Evolutionary conservation across 1,140 invertebrate genomes (phyloP).

Genomic region (Teleogryllus occipitalis): DNA sequence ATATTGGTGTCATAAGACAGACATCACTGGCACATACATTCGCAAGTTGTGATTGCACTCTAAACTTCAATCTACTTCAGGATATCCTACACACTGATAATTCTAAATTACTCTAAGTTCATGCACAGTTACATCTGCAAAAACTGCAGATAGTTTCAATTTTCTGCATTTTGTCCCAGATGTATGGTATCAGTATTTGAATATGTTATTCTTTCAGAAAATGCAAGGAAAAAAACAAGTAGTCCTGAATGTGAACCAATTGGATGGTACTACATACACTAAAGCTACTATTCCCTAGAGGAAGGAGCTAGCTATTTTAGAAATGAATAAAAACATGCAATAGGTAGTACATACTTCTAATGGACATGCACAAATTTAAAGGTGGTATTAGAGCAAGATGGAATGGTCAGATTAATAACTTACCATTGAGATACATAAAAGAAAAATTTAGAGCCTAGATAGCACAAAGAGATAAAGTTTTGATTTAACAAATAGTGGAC

Average conservation of each 20-base stretch:
- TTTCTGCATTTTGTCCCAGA: constrained; percentile 1
- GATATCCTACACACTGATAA: too few species aligned
- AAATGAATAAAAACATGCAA: background rate
- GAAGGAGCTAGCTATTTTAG: background rate
- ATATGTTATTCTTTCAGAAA: background rate
- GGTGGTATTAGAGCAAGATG: background rate
- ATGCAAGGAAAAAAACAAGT: background rate
- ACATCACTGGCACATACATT: background rate
- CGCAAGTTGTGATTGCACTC: background rate
- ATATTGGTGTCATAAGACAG: background rate
- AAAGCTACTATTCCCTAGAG: background rate
- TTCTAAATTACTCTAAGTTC: too few species aligned
- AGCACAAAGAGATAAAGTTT: background rate
- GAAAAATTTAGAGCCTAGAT: background rate
- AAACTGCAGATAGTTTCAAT: background rate
- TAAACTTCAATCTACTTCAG: background rate
- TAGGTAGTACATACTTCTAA: background rate
- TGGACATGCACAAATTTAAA: background rate
- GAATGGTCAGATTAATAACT: background rate
- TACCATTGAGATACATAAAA: background rate
- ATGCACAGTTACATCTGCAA: background rate
- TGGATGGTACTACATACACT: background rate
- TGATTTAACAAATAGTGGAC: background rate
- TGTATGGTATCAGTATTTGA: background rate
- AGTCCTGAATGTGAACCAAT: background rate